Evolutionary conservation across 2,888 invertebrate species (phyloP).

Genomic region (Synergus japonicus): DNA sequence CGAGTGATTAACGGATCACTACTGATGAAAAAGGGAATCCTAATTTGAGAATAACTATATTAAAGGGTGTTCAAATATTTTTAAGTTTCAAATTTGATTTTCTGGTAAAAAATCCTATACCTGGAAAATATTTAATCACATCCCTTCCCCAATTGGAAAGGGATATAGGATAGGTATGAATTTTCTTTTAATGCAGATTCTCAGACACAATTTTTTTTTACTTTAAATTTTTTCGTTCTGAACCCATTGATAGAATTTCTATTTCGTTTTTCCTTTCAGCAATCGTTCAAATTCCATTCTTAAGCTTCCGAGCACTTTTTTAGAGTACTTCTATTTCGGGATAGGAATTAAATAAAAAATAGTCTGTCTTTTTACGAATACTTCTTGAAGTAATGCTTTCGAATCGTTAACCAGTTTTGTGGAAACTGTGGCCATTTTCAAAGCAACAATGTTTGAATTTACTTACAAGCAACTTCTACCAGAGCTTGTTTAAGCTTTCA

Average conservation of each 20-base stretch:
- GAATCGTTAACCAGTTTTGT: not conserved
- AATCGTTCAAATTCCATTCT: constrained; percentile 1
- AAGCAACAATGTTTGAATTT: not conserved
- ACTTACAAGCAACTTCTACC: not conserved
- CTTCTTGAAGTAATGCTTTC: not conserved
- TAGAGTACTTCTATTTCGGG: not conserved
- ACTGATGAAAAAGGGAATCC: constrained; percentile 2
- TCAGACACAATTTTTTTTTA: constrained; percentile 17
- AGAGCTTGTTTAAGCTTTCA: constrained; percentile 13
- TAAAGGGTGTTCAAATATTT: not conserved
- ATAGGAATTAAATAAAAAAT: not conserved
- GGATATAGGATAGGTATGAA: too few species aligned
- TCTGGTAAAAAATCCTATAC: too few species aligned
- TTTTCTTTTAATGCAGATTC: not conserved
- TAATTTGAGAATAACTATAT: constrained; percentile 17
- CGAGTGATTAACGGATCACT: constrained; percentile 24
- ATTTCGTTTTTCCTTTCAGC: not conserved
- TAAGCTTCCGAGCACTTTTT: not conserved
- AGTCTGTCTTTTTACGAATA: not conserved
- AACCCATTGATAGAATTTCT: constrained; percentile 2
- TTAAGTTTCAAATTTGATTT: not conserved
- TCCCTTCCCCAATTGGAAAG: too few species aligned
- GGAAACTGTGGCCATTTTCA: not conserved
- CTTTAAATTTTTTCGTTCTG: not conserved
- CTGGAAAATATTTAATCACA: too few species aligned